phyloP scores from a whole-genome alignment of 2,888 invertebrate species.

The Coelinius sp. region DNA sequence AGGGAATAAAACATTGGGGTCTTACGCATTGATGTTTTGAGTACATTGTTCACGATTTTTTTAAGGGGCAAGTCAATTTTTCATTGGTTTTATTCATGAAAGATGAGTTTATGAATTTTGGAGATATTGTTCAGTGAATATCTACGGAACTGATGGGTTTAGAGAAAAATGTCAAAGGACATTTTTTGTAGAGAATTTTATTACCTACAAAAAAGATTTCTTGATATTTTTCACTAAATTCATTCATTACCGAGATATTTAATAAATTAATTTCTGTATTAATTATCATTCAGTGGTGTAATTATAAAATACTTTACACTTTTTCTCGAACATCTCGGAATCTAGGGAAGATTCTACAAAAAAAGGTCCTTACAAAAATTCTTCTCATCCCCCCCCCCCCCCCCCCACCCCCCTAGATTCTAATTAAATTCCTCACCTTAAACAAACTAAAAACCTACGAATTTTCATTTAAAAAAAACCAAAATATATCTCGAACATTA shows the following conservation, averaged over 20 bases:
- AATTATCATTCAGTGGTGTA: no score
- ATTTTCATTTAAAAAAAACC: constrained; percentile 29
- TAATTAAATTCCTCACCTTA: no score
- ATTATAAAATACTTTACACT: no score
- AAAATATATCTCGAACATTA: constrained; percentile 44
- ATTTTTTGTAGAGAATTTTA: background rate
- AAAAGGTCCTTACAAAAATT: no score
- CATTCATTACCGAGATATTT: background rate
- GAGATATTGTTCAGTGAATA: no score
- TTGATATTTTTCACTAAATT: background rate
- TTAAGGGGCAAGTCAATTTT: background rate
- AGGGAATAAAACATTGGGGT: background rate
- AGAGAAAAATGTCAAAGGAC: background rate
- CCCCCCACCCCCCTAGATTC: no score
- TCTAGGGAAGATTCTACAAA: background rate
- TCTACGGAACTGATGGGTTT: background rate
- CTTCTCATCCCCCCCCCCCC: no score
- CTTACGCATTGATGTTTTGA: background rate
- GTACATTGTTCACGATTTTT: background rate
- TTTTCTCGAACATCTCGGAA: background rate
- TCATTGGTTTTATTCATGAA: background rate
- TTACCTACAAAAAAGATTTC: background rate
- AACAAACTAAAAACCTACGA: no score
- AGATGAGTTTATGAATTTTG: background rate
- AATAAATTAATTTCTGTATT: no score